Base-by-base conservation (phyloP, 2,797 vertebrate genomes). In the Microctenopoma stevenorrisi region DNA sequence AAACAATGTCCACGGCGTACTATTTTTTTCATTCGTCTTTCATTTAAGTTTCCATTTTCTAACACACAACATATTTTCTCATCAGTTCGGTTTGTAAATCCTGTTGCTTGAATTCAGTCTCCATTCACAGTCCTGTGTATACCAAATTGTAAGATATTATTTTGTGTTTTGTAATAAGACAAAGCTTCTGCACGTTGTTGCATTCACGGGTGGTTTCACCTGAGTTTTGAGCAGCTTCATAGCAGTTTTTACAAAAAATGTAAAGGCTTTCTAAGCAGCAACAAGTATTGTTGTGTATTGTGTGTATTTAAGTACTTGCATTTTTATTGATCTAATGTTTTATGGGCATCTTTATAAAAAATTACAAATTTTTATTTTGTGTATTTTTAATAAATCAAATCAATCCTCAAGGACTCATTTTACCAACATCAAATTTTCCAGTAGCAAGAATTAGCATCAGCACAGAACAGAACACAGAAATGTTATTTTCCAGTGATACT, bases 1-100 rank as follows among this genome's bases (percentile, higher is more conserved):
- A 99, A 99, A 96, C 89, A 59, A 54, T 71, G 61, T 68, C 64
- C 10, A 58, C 30, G 55, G 48, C 68, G 54, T 37, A 18, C 65
- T 47, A 59, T 76, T 18, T 22, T 67, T 70, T 71, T 56, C 38
- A 53, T n/a, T 15, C 51, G 22, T 43, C 51, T 62, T 43, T 15
- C 54, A 18, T 38, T 38, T 38, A 10, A 11, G 7, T 38, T 38
- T 30, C 5, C 28, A 4, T 35, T 35, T 35, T 35, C 33, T 35
- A 35, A 35, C 33, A 35, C 9, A 35, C 33, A 35, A 35, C 33
- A 35, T 35, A 33, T 35, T 35, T 35, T 35, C 53, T 12, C 42
- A 9, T 40, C 16, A 11, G 10, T 74, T 64, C 8, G 15, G 2
- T 68, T 73, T 61, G 28, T 61, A 14, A 51, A 68, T 50, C 18